Conservation (phyloP, 1,140 invertebrate species). For the Trichonephila inaurata region DNA sequence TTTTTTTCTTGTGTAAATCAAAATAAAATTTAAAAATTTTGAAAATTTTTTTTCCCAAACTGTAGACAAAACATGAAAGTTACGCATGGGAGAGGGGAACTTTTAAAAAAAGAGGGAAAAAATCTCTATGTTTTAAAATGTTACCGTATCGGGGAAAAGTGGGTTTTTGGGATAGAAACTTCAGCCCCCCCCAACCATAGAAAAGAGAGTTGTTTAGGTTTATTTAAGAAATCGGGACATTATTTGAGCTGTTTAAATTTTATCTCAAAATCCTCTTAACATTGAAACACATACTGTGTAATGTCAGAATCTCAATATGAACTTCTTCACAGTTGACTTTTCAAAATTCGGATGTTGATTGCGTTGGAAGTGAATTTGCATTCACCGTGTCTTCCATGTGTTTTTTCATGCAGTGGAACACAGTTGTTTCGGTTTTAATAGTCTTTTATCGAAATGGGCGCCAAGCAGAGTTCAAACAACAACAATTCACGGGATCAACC, state of each 20-base stretch:
- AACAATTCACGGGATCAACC: constrained; percentile 70
- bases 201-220: neutral
- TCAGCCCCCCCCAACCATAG: neutral
- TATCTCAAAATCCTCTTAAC: neutral
- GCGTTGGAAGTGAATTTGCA: constrained; percentile 5
- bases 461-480: constrained; percentile 77
- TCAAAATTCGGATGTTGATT: constrained; percentile 23
- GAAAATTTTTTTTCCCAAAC: neutral
- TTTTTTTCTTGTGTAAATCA: too few relatives aligned
- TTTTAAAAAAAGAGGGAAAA: neutral
- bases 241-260: neutral
- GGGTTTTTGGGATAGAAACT: neutral
- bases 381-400: constrained; percentile 67
- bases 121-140: neutral
- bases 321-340: neutral
- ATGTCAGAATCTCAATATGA: neutral
- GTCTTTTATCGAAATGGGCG: constrained; percentile 74
- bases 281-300: neutral
- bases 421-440: constrained; percentile 40
- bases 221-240: neutral
- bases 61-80: neutral
- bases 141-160: neutral
- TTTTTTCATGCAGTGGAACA: constrained; percentile 72
- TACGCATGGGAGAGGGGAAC: neutral
- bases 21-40: too few relatives aligned